Evolutionary conservation across 2,113 vertebrate species (phyloP).

Genomic region (Parus major): DNA sequence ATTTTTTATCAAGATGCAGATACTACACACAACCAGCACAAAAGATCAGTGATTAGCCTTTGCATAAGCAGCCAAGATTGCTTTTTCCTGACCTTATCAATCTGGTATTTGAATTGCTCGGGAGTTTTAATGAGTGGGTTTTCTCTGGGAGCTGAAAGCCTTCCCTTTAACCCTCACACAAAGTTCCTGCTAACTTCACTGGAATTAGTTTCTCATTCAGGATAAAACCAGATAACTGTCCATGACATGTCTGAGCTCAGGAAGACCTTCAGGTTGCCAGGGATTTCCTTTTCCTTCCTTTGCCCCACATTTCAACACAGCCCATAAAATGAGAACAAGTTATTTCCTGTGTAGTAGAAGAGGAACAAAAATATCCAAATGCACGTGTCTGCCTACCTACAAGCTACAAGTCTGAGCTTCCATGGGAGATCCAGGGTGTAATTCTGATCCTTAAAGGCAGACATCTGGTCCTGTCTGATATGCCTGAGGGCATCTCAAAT

Average conservation of each 20-base stretch:
- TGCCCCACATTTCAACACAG: not conserved
- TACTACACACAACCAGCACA: conserved; percentile 33
- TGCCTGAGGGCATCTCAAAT: not conserved
- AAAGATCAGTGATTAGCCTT: conserved; percentile 61
- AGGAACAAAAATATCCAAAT: not conserved
- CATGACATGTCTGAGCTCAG: not conserved
- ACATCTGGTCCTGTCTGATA: not conserved
- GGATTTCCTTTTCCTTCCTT: conserved; percentile 26
- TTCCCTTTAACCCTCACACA: not conserved
- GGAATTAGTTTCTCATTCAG: not conserved
- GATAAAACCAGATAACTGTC: not conserved
- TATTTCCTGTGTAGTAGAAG: not conserved
- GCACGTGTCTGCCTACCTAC: not conserved
- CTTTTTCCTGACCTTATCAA: conserved; percentile 57
- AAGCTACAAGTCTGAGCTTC: not conserved
- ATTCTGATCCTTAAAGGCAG: not conserved
- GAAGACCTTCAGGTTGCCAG: not conserved
- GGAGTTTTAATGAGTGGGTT: not conserved
- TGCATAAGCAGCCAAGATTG: conserved; percentile 49
- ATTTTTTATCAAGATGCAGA: conserved; percentile 53
- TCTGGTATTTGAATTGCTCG: conserved; percentile 49
- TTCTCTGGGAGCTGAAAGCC: not conserved
- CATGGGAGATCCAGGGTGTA: not conserved
- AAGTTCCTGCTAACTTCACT: conserved; percentile 9
- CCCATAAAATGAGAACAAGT: not conserved